phyloP scores from a whole-genome alignment of 2,113 vertebrate species.

The Azemiops feae region DNA sequence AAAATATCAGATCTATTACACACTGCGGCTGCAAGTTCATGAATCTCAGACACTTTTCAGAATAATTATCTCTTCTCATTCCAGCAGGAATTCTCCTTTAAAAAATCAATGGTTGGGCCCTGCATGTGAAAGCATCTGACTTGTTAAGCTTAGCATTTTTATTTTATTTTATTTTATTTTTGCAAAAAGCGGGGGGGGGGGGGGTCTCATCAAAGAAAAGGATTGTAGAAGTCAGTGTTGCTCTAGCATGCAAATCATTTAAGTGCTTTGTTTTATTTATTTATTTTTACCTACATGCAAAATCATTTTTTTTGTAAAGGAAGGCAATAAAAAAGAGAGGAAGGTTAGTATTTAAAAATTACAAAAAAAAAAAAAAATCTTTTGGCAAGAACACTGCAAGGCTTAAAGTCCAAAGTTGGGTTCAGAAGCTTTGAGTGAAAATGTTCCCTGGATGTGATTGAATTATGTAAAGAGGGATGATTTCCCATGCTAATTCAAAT shows the following conservation, averaged over 20 bases:
- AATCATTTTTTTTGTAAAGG: not conserved
- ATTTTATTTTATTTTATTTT: not conserved
- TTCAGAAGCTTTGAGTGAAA: not conserved
- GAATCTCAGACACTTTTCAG: not conserved
- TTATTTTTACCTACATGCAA: not conserved
- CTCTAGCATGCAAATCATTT: not conserved
- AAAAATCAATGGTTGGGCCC: not conserved
- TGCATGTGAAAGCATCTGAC: not conserved
- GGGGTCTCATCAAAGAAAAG: not conserved
- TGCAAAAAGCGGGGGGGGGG: no score
- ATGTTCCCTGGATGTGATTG: not conserved
- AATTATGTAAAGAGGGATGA: not conserved
- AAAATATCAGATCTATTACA: not conserved
- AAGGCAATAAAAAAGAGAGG: not conserved
- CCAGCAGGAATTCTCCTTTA: not conserved
- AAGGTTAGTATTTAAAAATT: not conserved
- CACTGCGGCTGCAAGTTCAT: not conserved
- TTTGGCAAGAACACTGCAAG: not conserved
- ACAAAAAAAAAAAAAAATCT: not conserved
- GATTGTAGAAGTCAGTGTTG: not conserved
- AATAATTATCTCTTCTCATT: not conserved
- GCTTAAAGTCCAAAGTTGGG: not conserved
- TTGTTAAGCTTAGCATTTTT: not conserved
- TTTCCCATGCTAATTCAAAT: not conserved
- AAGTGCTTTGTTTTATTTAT: not conserved